A percentile compares a stretch with the other conserved stretches of the same genome.
These are phyloP conservation scores for Caradrina kadenii DNA, from an alignment of 2,888 invertebrate genomes.

Conservation along the genomic window DNA sequence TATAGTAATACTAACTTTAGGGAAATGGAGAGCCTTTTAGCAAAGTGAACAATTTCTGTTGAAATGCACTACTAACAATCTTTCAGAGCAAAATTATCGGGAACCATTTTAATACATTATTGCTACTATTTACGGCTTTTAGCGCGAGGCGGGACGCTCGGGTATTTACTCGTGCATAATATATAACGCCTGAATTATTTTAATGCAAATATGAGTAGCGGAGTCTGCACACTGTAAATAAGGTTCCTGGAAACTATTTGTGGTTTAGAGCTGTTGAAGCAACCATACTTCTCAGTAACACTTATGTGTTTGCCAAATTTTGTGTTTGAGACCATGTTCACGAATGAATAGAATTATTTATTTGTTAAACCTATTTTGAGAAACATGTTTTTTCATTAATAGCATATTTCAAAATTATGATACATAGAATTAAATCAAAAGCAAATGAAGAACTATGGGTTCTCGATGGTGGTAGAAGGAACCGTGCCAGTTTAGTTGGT, in stretches of 20 bases:
- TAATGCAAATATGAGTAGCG: constrained; percentile 29
- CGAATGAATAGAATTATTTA: too few relatives aligned
- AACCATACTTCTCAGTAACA: background rate
- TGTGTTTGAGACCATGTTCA: background rate
- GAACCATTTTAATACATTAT: constrained; percentile 6
- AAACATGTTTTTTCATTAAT: too few relatives aligned
- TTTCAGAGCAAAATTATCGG: background rate
- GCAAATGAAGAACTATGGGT: too few relatives aligned
- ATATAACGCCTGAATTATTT: constrained; percentile 33
- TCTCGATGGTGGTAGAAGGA: too few relatives aligned
- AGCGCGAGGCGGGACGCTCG: background rate
- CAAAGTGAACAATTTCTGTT: background rate
- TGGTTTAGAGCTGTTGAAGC: constrained; percentile 1
- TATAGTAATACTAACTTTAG: too few relatives aligned
- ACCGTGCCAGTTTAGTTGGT: too few relatives aligned
- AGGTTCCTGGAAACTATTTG: background rate
- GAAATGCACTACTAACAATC: background rate
- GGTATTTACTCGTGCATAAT: constrained; percentile 16
- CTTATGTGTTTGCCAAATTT: background rate
- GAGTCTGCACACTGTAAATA: constrained; percentile 14
- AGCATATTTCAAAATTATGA: too few relatives aligned
- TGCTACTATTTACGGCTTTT: constrained; percentile 10
- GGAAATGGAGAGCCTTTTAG: background rate
- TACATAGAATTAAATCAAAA: too few relatives aligned
- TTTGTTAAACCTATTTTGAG: too few relatives aligned